Base-by-base conservation (phyloP, 2,888 invertebrate species). In the Siphonodentalium dalli region DNA sequence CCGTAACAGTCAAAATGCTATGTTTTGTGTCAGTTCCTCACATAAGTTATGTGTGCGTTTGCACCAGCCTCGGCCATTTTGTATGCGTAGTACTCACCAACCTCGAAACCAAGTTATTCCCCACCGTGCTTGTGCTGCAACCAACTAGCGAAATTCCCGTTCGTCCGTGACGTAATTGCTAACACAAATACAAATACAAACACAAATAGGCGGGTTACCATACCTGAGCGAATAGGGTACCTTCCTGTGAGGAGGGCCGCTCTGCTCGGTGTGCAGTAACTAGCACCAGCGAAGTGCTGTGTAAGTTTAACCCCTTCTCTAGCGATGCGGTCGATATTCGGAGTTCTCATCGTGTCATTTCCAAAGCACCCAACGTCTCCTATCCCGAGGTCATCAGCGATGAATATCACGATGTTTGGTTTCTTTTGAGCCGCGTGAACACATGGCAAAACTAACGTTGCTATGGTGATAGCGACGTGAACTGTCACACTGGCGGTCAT, bases 341-440 rank as follows among this genome's bases (percentile, higher is more conserved):
- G 84, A 23, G 82, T 83, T 31, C 72, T 73, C 29, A 85, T 77
- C 0, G 82, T 79, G 23, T 73, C 75, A 65, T 84, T 83, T 8
- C 84, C 84, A 65, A 77, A 83, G 54, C 79, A 77, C 18, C 83
- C 81, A 15, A 84, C 54, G 61, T 84, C 83, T 3, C 83, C 83
- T 49, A 76, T 78, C 7, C 85, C 85, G 47, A 85, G 69, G 66
- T 85, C 85, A 69, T 85, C 85, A 4, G 84, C 85, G 63, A 85
- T 71, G 26, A 85, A 66, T 3, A 85, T 66, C 42, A 85, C 55
- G 39, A 85, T 77, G 69, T 85, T 85, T 2, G 85, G 83, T 31
- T 51, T 63, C n/a, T n/a, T n/a, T n/a, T n/a, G n/a, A n/a, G n/a
- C n/a, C n/a, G n/a, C n/a, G n/a, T n/a, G n/a, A n/a, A n/a, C n/a